Evolutionary conservation across 2,888 invertebrate genomes (phyloP), one percentile per base, ranked within the genome.

Genomic region (Scaptomyza polygonia): DNA sequence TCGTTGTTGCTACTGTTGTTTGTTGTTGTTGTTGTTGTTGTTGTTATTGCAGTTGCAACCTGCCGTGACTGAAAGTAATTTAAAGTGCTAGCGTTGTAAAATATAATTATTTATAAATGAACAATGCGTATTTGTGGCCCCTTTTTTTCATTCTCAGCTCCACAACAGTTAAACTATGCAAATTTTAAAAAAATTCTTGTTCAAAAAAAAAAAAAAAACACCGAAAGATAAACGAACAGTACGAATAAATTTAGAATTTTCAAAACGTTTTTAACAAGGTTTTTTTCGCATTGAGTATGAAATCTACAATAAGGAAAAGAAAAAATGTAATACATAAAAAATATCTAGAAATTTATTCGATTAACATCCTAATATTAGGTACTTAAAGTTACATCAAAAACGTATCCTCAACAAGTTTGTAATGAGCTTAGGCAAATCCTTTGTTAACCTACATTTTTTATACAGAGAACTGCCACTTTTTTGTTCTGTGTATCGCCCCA

Each of bases 41-140:
- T 56, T 61, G 44, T 8, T 70, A 49, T 29, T 63, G 63, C 74
- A 74, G 67, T 67, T 71, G 79, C 68, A 75, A 68, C 64, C 65
- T 85, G 79, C 59, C 81, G 81, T 82, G 81, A 79, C 81, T 82
- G 75, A 68, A 77, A 72, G 86, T 71, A 75, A 62, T 82, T 82
- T 77, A 70, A 85, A 82, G 16, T 79, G 77, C 42, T 65, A 53
- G 18, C 53, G 71, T 34, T 65, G 62, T 63, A 59, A 56, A 76
- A 59, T 76, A 75, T 73, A 72, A 70, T 72, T 72, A 72, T 72
- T 67, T 73, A 73, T 70, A 54, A 53, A 59, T 58, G 61, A 49
- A 52, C 59, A 43, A 18, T 44, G 52, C 61, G 55, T 51, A n/a
- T 44, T 5, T 39, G n/a, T 14, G 30, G 51, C 39, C 55, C 27